A percentile compares a stretch with the other conserved stretches of the same genome.
Conservation (phyloP, 2,888 invertebrate species). For the Brachyptera putata region DNA sequence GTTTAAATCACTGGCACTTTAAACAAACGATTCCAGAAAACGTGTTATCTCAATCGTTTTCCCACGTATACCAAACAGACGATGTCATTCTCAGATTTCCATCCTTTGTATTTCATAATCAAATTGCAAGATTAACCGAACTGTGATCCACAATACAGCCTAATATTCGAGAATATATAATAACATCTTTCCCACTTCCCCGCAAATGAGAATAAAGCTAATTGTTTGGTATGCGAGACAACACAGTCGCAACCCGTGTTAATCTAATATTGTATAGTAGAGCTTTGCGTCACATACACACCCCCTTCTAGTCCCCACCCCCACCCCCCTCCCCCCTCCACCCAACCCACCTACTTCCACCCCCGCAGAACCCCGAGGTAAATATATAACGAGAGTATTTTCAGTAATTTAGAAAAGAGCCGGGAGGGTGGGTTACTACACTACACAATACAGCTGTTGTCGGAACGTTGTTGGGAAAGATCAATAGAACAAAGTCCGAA, state of each 20-base stretch:
- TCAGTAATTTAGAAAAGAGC: conserved; percentile 26
- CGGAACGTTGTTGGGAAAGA: neutral
- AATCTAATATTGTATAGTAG: conserved; percentile 22
- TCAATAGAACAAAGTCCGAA: conserved; percentile 18
- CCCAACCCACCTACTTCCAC: neutral
- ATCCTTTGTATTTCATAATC: too few relatives aligned
- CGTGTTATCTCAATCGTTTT: too few relatives aligned
- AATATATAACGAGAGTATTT: conserved; percentile 23
- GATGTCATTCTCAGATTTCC: too few relatives aligned
- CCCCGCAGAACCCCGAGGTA: conserved; percentile 11
- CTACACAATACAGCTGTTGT: conserved; percentile 25
- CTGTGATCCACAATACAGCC: neutral
- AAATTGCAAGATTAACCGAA: too few relatives aligned
- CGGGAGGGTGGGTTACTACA: neutral
- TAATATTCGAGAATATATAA: neutral
- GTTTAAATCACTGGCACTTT: too few relatives aligned
- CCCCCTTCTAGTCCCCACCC: neutral
- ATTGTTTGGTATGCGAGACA: too few relatives aligned
- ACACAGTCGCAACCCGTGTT: neutral
- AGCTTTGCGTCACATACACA: neutral
- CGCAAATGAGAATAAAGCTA: conserved; percentile 2
- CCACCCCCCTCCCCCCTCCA: conserved; percentile 1
- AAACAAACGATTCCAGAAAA: too few relatives aligned
- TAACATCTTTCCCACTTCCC: neutral
- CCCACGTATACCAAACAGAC: too few relatives aligned